Evolutionary conservation across 1,140 invertebrate species (phyloP), one percentile per base, ranked within the genome.

Genomic region (Macrosteles quadrilineatus): DNA sequence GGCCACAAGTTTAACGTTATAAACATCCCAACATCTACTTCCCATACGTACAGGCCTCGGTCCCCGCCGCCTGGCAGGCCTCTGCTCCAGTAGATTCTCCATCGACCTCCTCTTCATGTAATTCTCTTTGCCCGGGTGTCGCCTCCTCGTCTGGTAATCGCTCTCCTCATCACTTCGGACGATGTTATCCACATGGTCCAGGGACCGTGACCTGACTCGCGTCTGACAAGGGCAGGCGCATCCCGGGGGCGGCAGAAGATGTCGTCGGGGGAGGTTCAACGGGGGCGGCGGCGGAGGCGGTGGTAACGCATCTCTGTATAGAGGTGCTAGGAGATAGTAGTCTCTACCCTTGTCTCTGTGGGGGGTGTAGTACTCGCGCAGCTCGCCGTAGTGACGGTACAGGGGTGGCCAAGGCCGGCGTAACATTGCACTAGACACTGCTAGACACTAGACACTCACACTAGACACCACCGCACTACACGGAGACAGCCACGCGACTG

Each of bases 271-370:
- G 75, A 77, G 72, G 75, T 81, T 77, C 76, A 71, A 77, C 0
- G 72, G 69, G 0, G 84, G 74, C 76, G 80, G 78, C 25, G 81
- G 82, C 32, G 81, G 81, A 3, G 86, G 87, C n/a, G 86, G 84
- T 21, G 84, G 85, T 78, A 87, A 81, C 0, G 81, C 85, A 68
- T 85, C 84, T n/a, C 88, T 78, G 71, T 89, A 91, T 74, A 88
- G 83, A 1, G 88, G 88, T 11, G 88, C 84, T 63, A 90, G 76
- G 71, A 88, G 88, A 75, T 90, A 90, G 73, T 90, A 89, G 72
- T 91, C 89, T 1, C 87, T 80, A 1, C 85, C 85, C 72, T 88
- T 88, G 74, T 85, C 85, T 78, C 76, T 66, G 70, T 74, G 81
- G 75, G 80, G 79, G 6, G 80, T 19, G 73, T 87, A 80, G 71